Evolutionary conservation across 2,113 vertebrate genomes (phyloP), one percentile per base, ranked within the genome.

Genomic region (Aegithalos caudatus): DNA sequence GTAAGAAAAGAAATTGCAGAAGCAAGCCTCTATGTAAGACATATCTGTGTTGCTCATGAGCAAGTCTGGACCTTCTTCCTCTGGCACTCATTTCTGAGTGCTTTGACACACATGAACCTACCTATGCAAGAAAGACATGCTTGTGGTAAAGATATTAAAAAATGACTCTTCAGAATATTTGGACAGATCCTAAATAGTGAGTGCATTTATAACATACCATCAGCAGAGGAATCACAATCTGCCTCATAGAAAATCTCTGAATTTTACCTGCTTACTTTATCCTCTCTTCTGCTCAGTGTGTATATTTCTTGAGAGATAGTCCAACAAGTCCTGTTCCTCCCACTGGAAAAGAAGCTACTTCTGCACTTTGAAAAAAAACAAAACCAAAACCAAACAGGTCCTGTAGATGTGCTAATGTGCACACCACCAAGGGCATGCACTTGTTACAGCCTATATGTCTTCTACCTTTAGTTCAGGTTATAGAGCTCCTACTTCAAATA

Each of bases 351-450:
- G 33, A 82, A 82, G 28, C 6, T 74, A 19, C 16, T 31, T 10
- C 37, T 53, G 16, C 14, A 54, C 6, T 84, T 53, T 16, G 33
- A 45, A 50, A 61, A 40, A 40, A 33, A 40, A 35, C 44, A 29
- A n/a, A n/a, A n/a, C n/a, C n/a, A n/a, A n/a, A n/a, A n/a, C n/a
- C n/a, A n/a, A n/a, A 1, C 5, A 29, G 25, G 20, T 27, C 11
- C 33, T 70, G 15, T 9, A 50, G 33, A 6, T 14, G 18, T 2
- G 20, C 2, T 37, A 54, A 22, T 33, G 33, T 20, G 57, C n/a
- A 45, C 29, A 44, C 42, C 0, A 0, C 33, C 18, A 62, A 27
- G 42, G 31, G 4, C 13, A 20, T 0, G 1, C 17, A 6, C 23
- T 70, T 48, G 9, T 29, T 76, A 18, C 14, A 8, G 11, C 5